phyloP scores from a whole-genome alignment of 35 echinoderm and acorn worm species.

The Ptychodera flava region DNA sequence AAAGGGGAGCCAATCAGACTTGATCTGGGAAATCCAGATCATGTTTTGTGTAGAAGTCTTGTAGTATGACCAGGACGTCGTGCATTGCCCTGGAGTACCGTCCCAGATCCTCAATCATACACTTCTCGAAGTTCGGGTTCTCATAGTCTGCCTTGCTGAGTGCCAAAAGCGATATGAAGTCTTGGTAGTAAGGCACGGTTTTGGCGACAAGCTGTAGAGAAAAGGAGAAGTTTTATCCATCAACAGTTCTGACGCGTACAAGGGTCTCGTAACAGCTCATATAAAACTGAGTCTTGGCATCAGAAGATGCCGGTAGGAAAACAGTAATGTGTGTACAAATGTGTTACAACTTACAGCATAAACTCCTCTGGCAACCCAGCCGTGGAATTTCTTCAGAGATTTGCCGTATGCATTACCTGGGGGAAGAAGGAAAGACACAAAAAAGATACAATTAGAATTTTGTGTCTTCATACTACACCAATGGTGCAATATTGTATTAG shows the following conservation, averaged over 20 bases:
- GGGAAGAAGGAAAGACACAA: constrained; percentile 1
- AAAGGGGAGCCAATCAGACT: not conserved
- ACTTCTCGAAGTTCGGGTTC: constrained; percentile 31
- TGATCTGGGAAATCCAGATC: constrained; percentile 1
- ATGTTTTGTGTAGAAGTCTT: constrained; percentile 4
- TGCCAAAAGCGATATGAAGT: constrained; percentile 60
- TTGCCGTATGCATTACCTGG: constrained; percentile 63
- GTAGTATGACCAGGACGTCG: not conserved
- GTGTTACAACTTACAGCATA: constrained; percentile 93
- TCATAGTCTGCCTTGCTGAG: constrained; percentile 58
- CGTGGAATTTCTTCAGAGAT: constrained; percentile 82
- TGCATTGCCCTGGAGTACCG: not conserved
- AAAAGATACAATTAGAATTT: not conserved
- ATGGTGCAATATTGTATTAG: too few species aligned
- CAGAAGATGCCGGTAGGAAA: too few species aligned
- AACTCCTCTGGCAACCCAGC: constrained; percentile 82
- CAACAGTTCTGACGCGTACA: too few species aligned
- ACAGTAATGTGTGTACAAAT: too few species aligned
- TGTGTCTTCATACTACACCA: too few species aligned
- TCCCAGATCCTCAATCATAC: not conserved
- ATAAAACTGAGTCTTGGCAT: too few species aligned
- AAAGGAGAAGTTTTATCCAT: not conserved
- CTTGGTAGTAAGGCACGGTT: constrained; percentile 45
- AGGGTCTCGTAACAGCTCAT: too few species aligned
- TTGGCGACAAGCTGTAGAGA: constrained; percentile 62